Evolutionary conservation across 2,888 invertebrate species (phyloP), one percentile per base, ranked within the genome.

Genomic region (Amblyjoppa fuscipennis): DNA sequence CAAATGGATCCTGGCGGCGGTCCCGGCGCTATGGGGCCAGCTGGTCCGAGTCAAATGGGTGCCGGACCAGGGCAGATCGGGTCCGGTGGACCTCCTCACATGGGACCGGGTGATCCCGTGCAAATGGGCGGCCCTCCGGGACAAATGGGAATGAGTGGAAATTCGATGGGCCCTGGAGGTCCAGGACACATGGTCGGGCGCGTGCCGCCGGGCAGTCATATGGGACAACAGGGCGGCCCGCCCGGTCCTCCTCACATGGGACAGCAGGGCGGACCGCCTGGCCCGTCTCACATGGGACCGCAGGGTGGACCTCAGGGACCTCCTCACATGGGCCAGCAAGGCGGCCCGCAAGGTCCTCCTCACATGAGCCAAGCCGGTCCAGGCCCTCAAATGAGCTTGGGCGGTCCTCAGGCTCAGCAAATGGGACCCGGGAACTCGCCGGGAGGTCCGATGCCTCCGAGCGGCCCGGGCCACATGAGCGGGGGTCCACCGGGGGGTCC

Each of bases 21-120:
- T 81, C 91, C 93, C 2, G 91, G 91, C 9, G 91, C 91, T 71
- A 90, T 91, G 90, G 93, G 94, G 16, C 92, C 93, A n/a, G 92
- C 92, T 5, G 93, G 93, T 80, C 91, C 93, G 11, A 91, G 90
- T 5, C 91, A 91, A 79, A 91, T 91, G 90, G 93, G 93, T n/a
- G 92, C 92, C 13, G 92, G 92, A 79, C 91, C 92, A 77, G 85
- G 90, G n/a, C 87, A 87, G 45, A 87, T 88, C 76, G 77, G 85
- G 74, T 5, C 90, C 90, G 59, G 91, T 90, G 59, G 91, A 88
- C 45, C 92, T 11, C 61, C 61, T 38, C 81, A 82, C 25, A 80
- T 69, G 59, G 77, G 85, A 2, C 89, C 90, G 0, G 70, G 90
- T 6, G 89, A 86, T 28, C 77, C 91, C 2, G 76, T 80, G 11